Conservation (phyloP, 2,113 vertebrate genomes). For the Serilophus lunatus region DNA sequence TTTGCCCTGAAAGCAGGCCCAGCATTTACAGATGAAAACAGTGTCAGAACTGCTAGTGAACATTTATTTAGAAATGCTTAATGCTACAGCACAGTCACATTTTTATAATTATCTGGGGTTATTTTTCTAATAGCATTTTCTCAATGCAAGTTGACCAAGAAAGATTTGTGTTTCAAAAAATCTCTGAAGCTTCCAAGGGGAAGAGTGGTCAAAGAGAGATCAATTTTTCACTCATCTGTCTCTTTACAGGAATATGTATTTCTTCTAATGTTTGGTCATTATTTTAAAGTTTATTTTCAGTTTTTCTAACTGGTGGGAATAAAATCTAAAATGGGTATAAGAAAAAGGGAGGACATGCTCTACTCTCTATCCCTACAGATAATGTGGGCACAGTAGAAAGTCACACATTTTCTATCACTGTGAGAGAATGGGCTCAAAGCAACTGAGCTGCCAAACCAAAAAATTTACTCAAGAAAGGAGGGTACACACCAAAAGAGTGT, state of each 20-base stretch:
- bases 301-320: not conserved
- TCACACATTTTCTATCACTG: not conserved
- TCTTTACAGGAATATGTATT: not conserved
- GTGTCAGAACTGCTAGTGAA: not conserved
- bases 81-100: not conserved
- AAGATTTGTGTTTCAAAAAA: not conserved
- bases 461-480: not conserved
- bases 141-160: not conserved
- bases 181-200: not conserved
- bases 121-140: not conserved
- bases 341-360: not conserved
- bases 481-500: not conserved
- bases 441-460: not conserved
- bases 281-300: not conserved
- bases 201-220: not conserved
- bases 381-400: not conserved
- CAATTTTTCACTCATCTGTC: not conserved
- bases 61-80: not conserved
- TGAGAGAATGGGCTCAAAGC: not conserved
- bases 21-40: not conserved
- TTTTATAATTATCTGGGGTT: not conserved
- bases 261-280: not conserved
- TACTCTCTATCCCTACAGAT: not conserved
- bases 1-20: conserved; percentile 23
- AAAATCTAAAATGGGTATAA: not conserved